Evolutionary conservation across 1,140 invertebrate genomes (phyloP), one percentile per base, ranked within the genome.

Genomic region (Venturia canescens): DNA sequence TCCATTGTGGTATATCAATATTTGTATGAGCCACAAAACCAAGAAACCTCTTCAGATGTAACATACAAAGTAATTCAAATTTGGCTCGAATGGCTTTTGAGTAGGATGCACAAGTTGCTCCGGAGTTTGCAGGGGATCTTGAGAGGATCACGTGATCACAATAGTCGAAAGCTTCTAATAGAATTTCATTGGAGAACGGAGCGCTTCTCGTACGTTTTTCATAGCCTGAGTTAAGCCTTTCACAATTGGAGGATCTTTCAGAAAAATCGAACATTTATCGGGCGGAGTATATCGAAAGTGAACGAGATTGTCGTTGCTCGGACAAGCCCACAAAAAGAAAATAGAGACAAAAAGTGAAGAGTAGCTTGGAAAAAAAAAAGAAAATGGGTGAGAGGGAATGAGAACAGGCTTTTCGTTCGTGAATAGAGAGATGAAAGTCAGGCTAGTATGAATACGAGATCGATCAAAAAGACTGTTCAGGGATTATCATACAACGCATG

Each of bases 401-500:
- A 21, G 50, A 27, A 63, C n/a, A 27, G 26, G 60, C 60, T 26
- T 63, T 26, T 63, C 60, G 60, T 27, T 63, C 23, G 16, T 6
- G 26, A 63, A 63, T 63, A 27, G 60, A 63, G 60, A 26, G 11
- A 63, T 21, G 60, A 15, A n/a, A 27, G 60, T 23, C 26, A 31
- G 26, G 27, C 29, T 27, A n/a, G 5, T 6, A 69, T 16, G 15
- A 15, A 29, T 27, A 44, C 38, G 38, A 31, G 66, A 69, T 15
- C 66, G 66, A 69, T 69, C 66, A 69, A 69, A 69, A 69, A 29
- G 21, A 69, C 66, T n/a, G 27, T 18, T 31, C 27, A 79, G 77
- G 63, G 81, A 82, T 82, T 81, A 78, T 81, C 80, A 78, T 74
- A 29, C 63, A 81, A 77, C 50, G 80, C 80, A 81, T 81, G 80